Conservation (phyloP, 1,140 invertebrate species). For the Diuraphis noxia region DNA sequence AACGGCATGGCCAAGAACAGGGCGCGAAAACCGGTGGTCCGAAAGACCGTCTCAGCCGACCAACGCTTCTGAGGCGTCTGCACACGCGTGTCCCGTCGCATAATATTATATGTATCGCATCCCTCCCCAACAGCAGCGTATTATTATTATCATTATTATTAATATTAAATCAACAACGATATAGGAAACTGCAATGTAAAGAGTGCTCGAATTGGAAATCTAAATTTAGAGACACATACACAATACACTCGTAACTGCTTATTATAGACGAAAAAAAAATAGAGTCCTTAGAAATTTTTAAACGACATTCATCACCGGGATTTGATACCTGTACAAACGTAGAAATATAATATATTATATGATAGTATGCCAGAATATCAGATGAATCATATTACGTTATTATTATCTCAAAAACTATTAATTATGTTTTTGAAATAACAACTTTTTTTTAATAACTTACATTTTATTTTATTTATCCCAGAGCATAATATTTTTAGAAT, state of each 20-base stretch:
- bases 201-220: neutral
- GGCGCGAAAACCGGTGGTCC: constrained; percentile 65
- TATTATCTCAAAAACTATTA: too few relatives aligned
- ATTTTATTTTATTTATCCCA: too few relatives aligned
- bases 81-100: neutral
- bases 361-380: neutral
- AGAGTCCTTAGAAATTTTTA: too few relatives aligned
- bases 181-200: neutral
- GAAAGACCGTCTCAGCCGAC: neutral
- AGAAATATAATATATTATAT: neutral
- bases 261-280: neutral
- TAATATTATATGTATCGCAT: neutral
- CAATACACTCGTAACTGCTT: too few relatives aligned
- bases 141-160: neutral
- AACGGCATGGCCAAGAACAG: constrained; percentile 71
- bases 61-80: neutral
- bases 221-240: neutral
- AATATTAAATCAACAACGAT: neutral
- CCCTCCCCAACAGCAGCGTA: neutral
- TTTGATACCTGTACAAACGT: too few relatives aligned
- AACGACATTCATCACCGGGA: neutral
- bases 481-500: too few relatives aligned
- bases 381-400: too few relatives aligned
- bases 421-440: too few relatives aligned
- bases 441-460: too few relatives aligned